These are phyloP conservation scores for Axis porcinus DNA, from an alignment of 2,113 vertebrate genomes.

Conservation along the genomic window DNA sequence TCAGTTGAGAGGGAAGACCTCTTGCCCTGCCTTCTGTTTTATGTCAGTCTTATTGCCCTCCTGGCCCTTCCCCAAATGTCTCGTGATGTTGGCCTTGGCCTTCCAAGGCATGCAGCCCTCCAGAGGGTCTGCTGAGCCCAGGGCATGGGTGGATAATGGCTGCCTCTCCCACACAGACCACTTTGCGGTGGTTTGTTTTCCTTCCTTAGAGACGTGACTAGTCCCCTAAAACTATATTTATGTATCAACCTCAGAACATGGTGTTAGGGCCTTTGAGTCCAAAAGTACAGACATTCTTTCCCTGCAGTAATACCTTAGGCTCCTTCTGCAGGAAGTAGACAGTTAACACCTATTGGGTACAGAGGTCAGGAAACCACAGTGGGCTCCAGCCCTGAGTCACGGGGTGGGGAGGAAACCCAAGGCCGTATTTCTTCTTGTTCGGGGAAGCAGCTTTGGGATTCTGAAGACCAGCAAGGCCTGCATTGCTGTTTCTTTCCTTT, in stretches of 20 bases:
- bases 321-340: neutral
- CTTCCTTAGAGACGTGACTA: neutral
- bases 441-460: neutral
- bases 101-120: neutral
- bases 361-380: neutral
- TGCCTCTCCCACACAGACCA: neutral
- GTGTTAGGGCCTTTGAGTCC: neutral
- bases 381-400: neutral
- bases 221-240: neutral
- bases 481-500: neutral
- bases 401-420: neutral
- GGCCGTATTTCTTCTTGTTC: neutral
- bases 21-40: neutral
- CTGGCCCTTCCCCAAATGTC: fast-evolving
- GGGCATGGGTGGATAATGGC: neutral
- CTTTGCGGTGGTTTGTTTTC: neutral
- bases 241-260: neutral
- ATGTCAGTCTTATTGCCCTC: neutral
- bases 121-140: neutral
- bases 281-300: neutral
- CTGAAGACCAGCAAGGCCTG: neutral
- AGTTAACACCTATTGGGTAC: neutral
- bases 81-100: neutral
- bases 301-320: neutral
- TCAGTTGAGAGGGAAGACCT: neutral